phyloP scores from a whole-genome alignment of 2,797 vertebrate genomes.

The Chaetophractus vellerosus region DNA sequence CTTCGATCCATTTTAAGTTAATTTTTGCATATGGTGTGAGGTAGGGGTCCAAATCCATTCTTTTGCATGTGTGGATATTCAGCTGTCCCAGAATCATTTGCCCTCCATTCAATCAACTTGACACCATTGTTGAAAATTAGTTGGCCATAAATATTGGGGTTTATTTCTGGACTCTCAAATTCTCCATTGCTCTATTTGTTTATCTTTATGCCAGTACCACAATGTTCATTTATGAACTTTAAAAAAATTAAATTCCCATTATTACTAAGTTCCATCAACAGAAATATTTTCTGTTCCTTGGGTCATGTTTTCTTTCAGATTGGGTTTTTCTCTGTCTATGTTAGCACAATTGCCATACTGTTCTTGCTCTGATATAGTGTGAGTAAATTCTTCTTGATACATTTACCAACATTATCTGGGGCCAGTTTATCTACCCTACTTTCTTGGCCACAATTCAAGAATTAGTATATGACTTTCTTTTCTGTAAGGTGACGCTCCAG shows the following conservation, averaged over 20 bases:
- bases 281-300: constrained; percentile 30
- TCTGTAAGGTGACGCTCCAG: not conserved
- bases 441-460: not conserved
- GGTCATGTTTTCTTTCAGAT: not conserved
- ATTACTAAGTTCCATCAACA: constrained; percentile 10
- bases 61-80: not conserved
- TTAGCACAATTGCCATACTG: not conserved
- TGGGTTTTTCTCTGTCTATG: not conserved
- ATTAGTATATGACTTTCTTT: not conserved
- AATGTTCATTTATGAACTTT: not conserved
- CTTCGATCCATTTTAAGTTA: not conserved
- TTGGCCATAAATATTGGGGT: not conserved
- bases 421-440: not conserved
- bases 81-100: not conserved
- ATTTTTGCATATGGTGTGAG: not conserved
- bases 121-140: not conserved
- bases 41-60: not conserved
- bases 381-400: constrained; percentile 3
- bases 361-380: constrained; percentile 4
- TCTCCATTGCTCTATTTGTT: not conserved
- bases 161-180: not conserved
- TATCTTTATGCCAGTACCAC: not conserved
- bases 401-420: not conserved
- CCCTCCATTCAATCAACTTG: not conserved
- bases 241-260: not conserved